Evolutionary conservation across 1,140 invertebrate species (phyloP), one percentile per base, ranked within the genome.

Genomic region (Micrasema minimum): DNA sequence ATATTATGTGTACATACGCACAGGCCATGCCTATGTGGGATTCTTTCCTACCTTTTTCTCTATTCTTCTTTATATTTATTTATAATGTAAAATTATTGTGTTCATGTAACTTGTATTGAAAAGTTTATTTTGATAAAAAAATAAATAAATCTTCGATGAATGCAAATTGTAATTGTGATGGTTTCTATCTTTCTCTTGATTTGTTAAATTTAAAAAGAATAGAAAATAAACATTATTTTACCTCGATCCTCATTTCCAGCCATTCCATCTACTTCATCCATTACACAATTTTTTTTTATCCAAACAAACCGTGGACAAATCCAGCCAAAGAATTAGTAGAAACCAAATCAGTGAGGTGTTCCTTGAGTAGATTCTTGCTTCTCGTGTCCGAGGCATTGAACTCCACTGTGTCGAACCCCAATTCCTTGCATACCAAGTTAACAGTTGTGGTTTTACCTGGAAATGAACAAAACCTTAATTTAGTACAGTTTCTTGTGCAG

Each of bases 231-330:
- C 41, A 10, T 48, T 57, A 43, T 61, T 26, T 22, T 67, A 83
- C 83, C 83, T 75, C 98, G 88, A 83, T 99, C 98, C 81, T 99
- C 96, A 81, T 99, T 99, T 11, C 98, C 98, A 10, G 96, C 95
- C 97, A 99, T 99, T 11, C 98, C 98, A 81, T 99, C 98, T 0
- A 99, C 98, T 89, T 99, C 98, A 78, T 99, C 98, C 98, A 99
- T 99, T 11, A 99, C 0, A 99, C 80, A 22, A 97, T 98, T 95
- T 74, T 96, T 93, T 43, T 85, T 87, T 0, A 82, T 80, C 0
- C 87, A 81, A 0, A 84, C 26, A 72, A 79, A 88, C 87, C 83
- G 79, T 83, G 79, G 80, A 87, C 83, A 78, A 86, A 92, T 43
- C 85, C 87, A 45, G 87, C 87, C 1, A 94, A 81, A 0, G 91